Percentiles rank a stretch among this genome's conserved stretches.
These are phyloP conservation scores for Thecocarcelia acutangulata DNA, from an alignment of 2,888 invertebrate species.

Conservation along the genomic window DNA sequence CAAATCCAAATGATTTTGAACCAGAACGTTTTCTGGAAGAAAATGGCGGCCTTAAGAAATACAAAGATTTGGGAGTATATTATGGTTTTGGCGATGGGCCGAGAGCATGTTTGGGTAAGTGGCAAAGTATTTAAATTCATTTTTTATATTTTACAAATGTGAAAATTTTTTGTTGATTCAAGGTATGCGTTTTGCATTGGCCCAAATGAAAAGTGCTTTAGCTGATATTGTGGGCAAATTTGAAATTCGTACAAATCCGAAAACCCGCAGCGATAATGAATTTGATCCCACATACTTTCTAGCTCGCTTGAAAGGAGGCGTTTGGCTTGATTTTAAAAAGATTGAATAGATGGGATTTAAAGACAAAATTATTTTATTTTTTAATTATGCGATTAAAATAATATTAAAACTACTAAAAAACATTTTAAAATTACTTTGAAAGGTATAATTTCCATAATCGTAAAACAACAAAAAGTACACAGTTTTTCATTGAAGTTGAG, in stretches of 20 bases:
- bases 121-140: neutral
- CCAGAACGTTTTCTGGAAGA: conserved; percentile 73
- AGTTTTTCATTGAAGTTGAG: no score
- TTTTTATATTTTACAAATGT: no score
- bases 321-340: conserved; percentile 70
- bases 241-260: conserved; percentile 76
- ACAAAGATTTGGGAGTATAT: conserved; percentile 61
- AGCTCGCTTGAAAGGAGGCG: conserved; percentile 74
- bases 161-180: neutral
- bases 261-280: conserved; percentile 76
- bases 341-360: conserved; percentile 25
- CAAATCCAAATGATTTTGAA: conserved; percentile 73
- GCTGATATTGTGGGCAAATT: conserved; percentile 78
- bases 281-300: conserved; percentile 74
- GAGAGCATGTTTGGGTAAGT: conserved; percentile 65
- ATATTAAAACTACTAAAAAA: no score
- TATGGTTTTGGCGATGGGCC: conserved; percentile 69
- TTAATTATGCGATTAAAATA: no score
- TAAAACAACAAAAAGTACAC: no score
- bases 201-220: conserved; percentile 78
- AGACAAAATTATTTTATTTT: no score
- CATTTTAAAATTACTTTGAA: no score
- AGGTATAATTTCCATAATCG: no score
- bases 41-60: conserved; percentile 71
- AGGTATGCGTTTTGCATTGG: conserved; percentile 80